phyloP scores from a whole-genome alignment of 2,888 invertebrate species.

The Drosophila nr. fundita region DNA sequence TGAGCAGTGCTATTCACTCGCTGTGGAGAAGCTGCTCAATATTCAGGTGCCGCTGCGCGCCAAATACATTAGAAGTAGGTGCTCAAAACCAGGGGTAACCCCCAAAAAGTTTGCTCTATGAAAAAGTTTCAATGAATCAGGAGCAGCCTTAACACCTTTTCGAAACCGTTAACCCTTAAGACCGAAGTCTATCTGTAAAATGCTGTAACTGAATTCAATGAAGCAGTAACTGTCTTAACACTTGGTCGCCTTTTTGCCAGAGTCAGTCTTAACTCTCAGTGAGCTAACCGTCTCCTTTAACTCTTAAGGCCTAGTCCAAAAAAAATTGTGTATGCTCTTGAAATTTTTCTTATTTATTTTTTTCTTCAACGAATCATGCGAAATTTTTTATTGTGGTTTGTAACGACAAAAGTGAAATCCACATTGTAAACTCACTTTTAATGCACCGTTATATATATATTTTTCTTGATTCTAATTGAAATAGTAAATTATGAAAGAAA shows the following conservation, averaged over 20 bases:
- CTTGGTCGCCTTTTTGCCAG: too few species aligned
- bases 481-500: too few species aligned
- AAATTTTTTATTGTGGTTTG: background rate
- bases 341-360: background rate
- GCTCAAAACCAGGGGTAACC: background rate
- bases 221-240: background rate
- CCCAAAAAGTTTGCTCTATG: too few species aligned
- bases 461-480: too few species aligned
- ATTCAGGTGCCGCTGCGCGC: constrained; percentile 97
- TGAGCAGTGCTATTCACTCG: constrained; percentile 97
- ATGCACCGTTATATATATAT: too few species aligned
- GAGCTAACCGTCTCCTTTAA: too few species aligned
- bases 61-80: constrained; percentile 97
- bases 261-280: too few species aligned
- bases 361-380: background rate
- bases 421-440: too few species aligned
- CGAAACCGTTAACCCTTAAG: background rate
- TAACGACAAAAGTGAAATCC: background rate
- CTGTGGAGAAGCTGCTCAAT: constrained; percentile 97
- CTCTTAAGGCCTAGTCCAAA: too few species aligned
- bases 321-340: too few species aligned
- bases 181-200: background rate
- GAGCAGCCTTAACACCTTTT: background rate
- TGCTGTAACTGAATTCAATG: background rate
- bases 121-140: too few species aligned